Percentiles rank a stretch among this genome's conserved stretches.
Conservation (phyloP, 2,797 vertebrate genomes). For the Myotis pilosus region DNA sequence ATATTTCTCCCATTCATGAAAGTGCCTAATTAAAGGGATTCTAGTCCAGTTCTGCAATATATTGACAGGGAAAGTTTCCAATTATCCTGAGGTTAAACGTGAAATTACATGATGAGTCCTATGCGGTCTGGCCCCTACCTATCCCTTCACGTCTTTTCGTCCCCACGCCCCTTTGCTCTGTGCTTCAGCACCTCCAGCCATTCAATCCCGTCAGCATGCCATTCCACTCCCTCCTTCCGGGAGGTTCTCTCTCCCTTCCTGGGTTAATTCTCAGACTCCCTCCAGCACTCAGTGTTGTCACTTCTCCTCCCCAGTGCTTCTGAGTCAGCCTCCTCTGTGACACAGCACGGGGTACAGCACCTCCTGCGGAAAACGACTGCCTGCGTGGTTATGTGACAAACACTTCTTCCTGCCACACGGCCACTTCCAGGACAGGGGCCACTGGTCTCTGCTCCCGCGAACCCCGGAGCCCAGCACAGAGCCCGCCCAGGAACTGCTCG, state of each 20-base stretch:
- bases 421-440: not conserved
- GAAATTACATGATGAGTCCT: not conserved
- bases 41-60: not conserved
- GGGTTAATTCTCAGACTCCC: not conserved
- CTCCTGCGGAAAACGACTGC: not conserved
- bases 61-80: not conserved
- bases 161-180: not conserved
- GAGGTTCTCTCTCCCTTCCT: not conserved
- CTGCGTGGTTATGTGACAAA: not conserved
- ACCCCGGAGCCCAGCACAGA: no score
- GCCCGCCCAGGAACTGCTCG: not conserved
- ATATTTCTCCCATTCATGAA: not conserved
- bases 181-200: not conserved
- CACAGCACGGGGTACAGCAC: not conserved
- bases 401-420: not conserved
- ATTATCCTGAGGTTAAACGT: not conserved
- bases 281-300: not conserved
- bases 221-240: not conserved
- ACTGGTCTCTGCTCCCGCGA: not conserved
- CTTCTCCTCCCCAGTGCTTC: no score
- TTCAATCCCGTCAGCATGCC: not conserved
- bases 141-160: not conserved
- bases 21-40: not conserved
- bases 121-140: no score
- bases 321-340: not conserved